Evolutionary conservation across 1,140 invertebrate species (phyloP), one percentile per base, ranked within the genome.

Genomic region (Doryteuthis pealeii): DNA sequence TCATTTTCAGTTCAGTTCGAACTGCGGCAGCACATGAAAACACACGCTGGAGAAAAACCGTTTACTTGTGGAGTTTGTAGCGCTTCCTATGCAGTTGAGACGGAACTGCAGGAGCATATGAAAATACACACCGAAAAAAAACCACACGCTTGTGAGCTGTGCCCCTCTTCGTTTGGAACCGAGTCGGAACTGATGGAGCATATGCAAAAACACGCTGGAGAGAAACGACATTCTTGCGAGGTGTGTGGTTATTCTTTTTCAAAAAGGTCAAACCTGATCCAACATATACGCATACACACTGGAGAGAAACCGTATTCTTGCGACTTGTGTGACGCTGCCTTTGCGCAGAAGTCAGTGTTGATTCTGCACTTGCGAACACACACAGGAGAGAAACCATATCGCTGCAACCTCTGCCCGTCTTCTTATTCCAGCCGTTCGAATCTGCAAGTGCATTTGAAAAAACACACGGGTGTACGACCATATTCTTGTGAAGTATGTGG

Each of bases 211-310:
- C 97, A 99, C 89, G 98, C 96, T 0, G 97, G 97, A 0, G 96
- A 98, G 89, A 99, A 98, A 85, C 97, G 97, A 0, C 99, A 97
- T 89, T 94, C 94, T 0, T 99, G 97, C 89, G 94, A 94, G 15
- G 95, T 97, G 83, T 99, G 97, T 73, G 71, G 76, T 4, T 73
- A 76, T 74, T 82, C 86, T 12, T 88, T 88, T 78, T 86, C 84
- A 73, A 78, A 85, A 18, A 79, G 43, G 2, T 69, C 30, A n/a
- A 70, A 72, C 40, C 68, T 78, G 65, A 70, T 67, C 66, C 45
- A 73, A 30, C 74, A 76, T 1, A 15, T n/a, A n/a, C n/a, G n/a
- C n/a, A n/a, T n/a, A n/a, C n/a, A n/a, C n/a, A n/a, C n/a, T n/a
- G n/a, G n/a, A n/a, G n/a, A n/a, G n/a, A n/a, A n/a, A n/a, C n/a